phyloP scores from a whole-genome alignment of 2,888 invertebrate genomes.

The Panzeria rudis region DNA sequence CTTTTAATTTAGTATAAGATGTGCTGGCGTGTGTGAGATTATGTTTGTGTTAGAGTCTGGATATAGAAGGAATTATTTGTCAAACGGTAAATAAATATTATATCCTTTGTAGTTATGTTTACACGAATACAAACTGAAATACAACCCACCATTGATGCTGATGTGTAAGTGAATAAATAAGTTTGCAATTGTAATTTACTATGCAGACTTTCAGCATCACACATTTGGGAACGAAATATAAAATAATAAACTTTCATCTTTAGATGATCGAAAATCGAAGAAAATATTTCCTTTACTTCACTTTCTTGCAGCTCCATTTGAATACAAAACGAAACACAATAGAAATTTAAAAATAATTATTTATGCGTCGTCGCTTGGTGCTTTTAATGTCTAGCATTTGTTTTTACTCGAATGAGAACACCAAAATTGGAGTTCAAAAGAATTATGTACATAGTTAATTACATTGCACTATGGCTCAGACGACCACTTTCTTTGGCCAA shows the following conservation, averaged over 20 bases:
- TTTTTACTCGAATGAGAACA: background rate
- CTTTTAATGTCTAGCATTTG: slow-evolving; percentile 28
- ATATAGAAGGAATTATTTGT: slow-evolving; percentile 55
- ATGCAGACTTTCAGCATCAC: slow-evolving; percentile 46
- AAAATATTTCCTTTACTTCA: slow-evolving; percentile 52
- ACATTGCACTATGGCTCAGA: too few species aligned
- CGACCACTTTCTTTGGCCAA: too few species aligned
- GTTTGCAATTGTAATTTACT: slow-evolving; percentile 52
- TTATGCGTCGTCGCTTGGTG: slow-evolving; percentile 56
- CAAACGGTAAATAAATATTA: slow-evolving; percentile 77
- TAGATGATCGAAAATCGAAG: slow-evolving; percentile 41
- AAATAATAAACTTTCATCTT: slow-evolving; percentile 52
- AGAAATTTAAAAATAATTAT: slow-evolving; percentile 57
- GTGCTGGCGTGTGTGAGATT: slow-evolving; percentile 5
- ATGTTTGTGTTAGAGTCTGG: slow-evolving; percentile 28
- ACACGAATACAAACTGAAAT: slow-evolving; percentile 25
- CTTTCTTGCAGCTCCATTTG: slow-evolving; percentile 6
- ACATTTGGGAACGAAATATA: slow-evolving; percentile 6
- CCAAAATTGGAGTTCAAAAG: background rate
- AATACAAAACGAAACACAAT: slow-evolving; percentile 29
- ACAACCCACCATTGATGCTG: background rate
- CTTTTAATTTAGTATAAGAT: background rate
- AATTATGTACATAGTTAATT: background rate
- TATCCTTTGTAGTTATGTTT: slow-evolving; percentile 75
- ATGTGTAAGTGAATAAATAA: slow-evolving; percentile 17